Base-by-base conservation (phyloP, 2,113 vertebrate genomes). In the Pleuronectes platessa region DNA sequence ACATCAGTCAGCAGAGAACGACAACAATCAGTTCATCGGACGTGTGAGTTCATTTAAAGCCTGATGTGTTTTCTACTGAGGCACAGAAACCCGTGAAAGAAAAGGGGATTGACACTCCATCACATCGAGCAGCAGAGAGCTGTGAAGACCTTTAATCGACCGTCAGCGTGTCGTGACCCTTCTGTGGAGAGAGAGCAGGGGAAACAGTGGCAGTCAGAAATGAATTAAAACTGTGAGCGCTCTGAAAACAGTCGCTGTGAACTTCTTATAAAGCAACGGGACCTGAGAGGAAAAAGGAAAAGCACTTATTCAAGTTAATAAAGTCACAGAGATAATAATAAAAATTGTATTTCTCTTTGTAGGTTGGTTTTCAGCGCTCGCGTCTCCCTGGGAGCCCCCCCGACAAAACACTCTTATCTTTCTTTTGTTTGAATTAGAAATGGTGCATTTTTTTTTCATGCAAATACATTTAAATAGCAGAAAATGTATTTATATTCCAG, bases 101-200 rank as follows among this genome's bases (percentile, higher is more conserved):
- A 20, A 5, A 51, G 47, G 47, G 7, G 18, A 17, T 13, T 42
- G 12, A 42, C 40, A 2, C 40, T 11, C 7, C 61, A 65, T 6
- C 54, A 83, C 64, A 74, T 63, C 15, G 31, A 60, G 71, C 56
- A 81, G 45, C 54, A 64, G 79, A 79, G 68, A 76, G 67, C 75
- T 17, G 40, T 78, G 79, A 81, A 86, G 81, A 90, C 90, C 90
- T 93, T 91, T 26, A 88, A 78, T 88, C 74, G 90, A 78, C 86
- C 87, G 2, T 85, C 86, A 15, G 82, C 85, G 73, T 79, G 89
- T 74, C 82, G 71, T 88, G 88, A 87, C 90, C 70, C 86, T 87
- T 92, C 89, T 92, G 91, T 87, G 80, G 21, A 90, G 74, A 86
- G 64, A 23, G 75, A 18, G 51, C 23, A 59, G 60, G 60, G 14